Base-by-base conservation (phyloP, 2,888 invertebrate genomes). In the Diplazon laetatorius region DNA sequence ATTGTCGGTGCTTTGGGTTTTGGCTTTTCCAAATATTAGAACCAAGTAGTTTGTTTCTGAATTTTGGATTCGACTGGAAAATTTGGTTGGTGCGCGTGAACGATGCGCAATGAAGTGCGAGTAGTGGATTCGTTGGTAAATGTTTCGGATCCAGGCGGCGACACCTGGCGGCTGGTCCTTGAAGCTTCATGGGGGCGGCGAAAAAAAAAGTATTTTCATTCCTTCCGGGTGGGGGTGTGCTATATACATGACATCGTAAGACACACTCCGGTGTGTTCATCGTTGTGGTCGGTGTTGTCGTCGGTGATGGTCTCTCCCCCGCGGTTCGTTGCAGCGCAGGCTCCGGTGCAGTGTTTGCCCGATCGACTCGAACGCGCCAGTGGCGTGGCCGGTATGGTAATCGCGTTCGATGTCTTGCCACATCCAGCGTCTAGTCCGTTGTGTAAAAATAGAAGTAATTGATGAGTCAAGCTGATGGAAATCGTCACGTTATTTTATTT, bases 311-410 rank as follows among this genome's bases (percentile, higher is more conserved):
- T 6, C 2, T 71, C 81, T 81, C 81, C 81, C 81, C 79, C 81
- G 81, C 81, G 73, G 57, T 69, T 44, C 25, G 44, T 39, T 62
- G 48, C 25, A 55, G 60, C 74, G 25, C 2, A 55, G 48, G 46
- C 70, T 69, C 37, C 69, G 60, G 66, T 25, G 35, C 46, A 55
- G 52, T 5, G 30, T 6, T 57, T 62, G 60, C 37, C 63, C 62
- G 66, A 69, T 77, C 77, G 78, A 48, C 46, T 68, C 68, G 65
- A 76, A 76, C 82, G 83, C 80, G 83, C 80, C 69, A 59, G 85
- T 86, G 87, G 89, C 87, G 86, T 84, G 87, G 86, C 87, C 82
- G 85, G 88, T 89, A 89, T 88, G 87, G 88, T 88, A 89, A 89
- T 89, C 87, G 87, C 42, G 76, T 76, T 76, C 76, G 71, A 76